Base-by-base conservation (phyloP, 2,888 invertebrate species). In the Fissipunctia ypsillon region DNA sequence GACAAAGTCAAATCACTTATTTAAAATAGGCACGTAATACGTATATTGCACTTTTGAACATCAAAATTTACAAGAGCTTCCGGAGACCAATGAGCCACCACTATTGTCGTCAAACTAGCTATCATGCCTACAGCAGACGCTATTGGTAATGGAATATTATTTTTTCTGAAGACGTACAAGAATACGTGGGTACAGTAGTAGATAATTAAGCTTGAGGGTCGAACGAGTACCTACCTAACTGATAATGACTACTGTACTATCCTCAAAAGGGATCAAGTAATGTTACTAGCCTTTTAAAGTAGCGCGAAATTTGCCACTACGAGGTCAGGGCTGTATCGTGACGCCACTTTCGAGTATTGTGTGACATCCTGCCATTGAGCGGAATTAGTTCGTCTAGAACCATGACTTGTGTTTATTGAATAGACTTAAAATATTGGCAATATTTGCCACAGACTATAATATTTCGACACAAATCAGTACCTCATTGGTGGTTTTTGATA, bases 321-420 rank as follows among this genome's bases (percentile, higher is more conserved):
- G 79, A 78, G 90, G 91, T 91, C 90, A 90, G 66, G 90, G 90
- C 79, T 85, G 80, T 65, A 76, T 75, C 61, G 78, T 77, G 77
- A 69, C 76, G 57, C 56, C 65, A 76, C 59, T 19, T 19, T 61
- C 19, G 38, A 70, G 84, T 64, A 90, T 91, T 91, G 91, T 90
- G 84, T 70, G 84, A 89, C 87, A 91, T 93, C 93, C 93, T 90
- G 89, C 87, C 89, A 93, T 93, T 92, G 88, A 92, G 66, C 56
- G 56, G 74, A 87, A 83, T 82, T 63, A 73, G 61, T 74, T 66
- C 59, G 50, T 65, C 67, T 69, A 80, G 67, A 78, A 67, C 76
- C 65, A 57, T 78, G 84, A 81, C 80, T 83, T 59, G 61, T 70
- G 57, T 16, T 76, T 63, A 64, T 69, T 57, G 66, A 52, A 52